These are phyloP conservation scores for Ataeniobius toweri DNA, from an alignment of 2,797 vertebrate genomes.

Conservation along the genomic window DNA sequence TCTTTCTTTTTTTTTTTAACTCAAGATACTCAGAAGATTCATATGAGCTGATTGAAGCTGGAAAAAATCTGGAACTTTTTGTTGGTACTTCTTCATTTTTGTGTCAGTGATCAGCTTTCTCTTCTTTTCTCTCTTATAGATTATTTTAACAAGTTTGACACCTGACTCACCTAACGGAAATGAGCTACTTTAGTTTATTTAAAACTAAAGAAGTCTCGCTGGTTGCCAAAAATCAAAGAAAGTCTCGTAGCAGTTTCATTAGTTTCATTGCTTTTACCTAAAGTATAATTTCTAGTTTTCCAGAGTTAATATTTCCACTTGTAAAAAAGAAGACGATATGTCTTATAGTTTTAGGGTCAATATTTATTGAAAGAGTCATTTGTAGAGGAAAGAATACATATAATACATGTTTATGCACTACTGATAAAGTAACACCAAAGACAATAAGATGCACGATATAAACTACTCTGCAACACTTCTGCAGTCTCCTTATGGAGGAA, in stretches of 20 bases:
- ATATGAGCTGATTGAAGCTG: conserved; percentile 33
- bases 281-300: background rate
- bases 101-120: conserved; percentile 14
- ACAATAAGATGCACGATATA: background rate
- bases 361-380: background rate
- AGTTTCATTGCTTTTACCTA: background rate
- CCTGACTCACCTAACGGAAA: background rate
- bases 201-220: background rate
- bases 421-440: background rate
- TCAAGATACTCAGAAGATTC: conserved; percentile 48
- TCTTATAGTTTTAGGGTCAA: too few relatives aligned
- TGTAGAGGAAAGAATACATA: background rate
- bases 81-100: conserved; percentile 30
- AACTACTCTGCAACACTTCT: background rate
- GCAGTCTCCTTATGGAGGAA: background rate
- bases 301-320: background rate
- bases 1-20: conserved; percentile 24
- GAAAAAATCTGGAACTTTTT: conserved; percentile 44
- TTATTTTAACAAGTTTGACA: conserved; percentile 15
- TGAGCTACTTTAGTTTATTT: background rate
- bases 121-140: conserved; percentile 16
- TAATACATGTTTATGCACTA: background rate
- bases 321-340: too few relatives aligned
- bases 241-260: too few relatives aligned
- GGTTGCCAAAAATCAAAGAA: background rate